A percentile compares a stretch with the other conserved stretches of the same genome.
Conservation (phyloP, 1,140 invertebrate genomes). For the Nasonia vitripennis region DNA sequence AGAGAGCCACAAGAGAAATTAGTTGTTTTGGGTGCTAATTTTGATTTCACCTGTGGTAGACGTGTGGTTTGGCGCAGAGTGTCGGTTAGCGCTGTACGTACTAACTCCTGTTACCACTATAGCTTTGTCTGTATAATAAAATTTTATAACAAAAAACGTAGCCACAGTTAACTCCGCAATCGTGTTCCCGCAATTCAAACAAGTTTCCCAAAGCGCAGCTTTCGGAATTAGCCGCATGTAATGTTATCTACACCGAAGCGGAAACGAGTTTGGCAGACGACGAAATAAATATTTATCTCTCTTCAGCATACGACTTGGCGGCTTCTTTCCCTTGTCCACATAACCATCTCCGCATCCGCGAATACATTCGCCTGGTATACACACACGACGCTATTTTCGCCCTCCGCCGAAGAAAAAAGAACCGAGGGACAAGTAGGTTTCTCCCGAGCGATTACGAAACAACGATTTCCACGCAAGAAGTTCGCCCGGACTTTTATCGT, state of each 20-base stretch:
- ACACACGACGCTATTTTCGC: neutral
- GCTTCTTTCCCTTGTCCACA: too few relatives aligned
- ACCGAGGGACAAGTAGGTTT: neutral
- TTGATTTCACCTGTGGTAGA: too few relatives aligned
- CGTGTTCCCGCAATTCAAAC: neutral
- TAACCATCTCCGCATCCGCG: neutral
- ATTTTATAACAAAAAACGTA: too few relatives aligned
- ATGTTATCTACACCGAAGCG: neutral
- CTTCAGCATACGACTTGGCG: neutral
- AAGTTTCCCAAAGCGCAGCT: neutral
- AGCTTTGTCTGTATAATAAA: too few relatives aligned
- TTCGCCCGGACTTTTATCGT: neutral
- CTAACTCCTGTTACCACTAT: too few relatives aligned
- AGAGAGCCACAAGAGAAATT: too few relatives aligned
- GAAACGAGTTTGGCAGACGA: neutral
- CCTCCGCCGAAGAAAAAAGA: neutral
- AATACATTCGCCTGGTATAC: neutral
- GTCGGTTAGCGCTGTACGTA: too few relatives aligned
- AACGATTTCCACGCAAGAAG: neutral
- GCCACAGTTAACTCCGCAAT: neutral
- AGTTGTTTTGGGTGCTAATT: too few relatives aligned
- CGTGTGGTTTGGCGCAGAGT: too few relatives aligned
- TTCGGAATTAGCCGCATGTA: neutral
- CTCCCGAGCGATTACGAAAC: neutral
- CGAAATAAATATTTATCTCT: neutral